phyloP scores from a whole-genome alignment of 2,797 vertebrate genomes.

The Chelmon rostratus region DNA sequence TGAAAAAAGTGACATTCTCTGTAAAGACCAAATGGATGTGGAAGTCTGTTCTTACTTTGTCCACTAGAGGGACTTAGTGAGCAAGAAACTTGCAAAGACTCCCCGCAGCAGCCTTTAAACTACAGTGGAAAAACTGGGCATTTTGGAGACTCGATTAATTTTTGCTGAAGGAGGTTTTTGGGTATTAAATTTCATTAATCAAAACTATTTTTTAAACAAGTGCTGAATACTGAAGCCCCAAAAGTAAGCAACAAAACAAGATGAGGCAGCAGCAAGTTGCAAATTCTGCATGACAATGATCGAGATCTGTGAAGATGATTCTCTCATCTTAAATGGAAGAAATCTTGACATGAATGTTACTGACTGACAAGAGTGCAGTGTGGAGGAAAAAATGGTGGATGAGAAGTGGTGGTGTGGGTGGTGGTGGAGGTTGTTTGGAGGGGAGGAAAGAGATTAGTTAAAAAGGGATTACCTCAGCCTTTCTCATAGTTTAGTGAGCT shows the following conservation, averaged over 20 bases:
- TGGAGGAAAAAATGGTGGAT: slow-evolving; percentile 33
- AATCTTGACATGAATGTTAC: slow-evolving; percentile 14
- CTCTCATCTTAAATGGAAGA: slow-evolving; percentile 7
- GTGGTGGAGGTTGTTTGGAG: slow-evolving; percentile 39
- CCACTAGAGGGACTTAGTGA: slow-evolving; percentile 85
- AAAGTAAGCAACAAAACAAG: slow-evolving; percentile 22
- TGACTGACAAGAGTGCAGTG: slow-evolving; percentile 9
- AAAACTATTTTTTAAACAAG: slow-evolving; percentile 32
- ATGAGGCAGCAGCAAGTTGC: slow-evolving; percentile 13
- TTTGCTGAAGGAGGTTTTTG: slow-evolving; percentile 37
- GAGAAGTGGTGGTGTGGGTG: slow-evolving; percentile 14
- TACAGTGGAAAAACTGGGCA: slow-evolving; percentile 39
- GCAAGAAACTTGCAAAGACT: slow-evolving; percentile 54
- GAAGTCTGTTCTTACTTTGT: slow-evolving; percentile 36
- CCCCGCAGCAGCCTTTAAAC: slow-evolving; percentile 32
- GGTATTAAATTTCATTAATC: slow-evolving; percentile 43
- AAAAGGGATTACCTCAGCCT: slow-evolving; percentile 74
- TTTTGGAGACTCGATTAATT: slow-evolving; percentile 31
- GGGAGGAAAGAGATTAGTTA: slow-evolving; percentile 45
- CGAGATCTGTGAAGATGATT: slow-evolving; percentile 24
- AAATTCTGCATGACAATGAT: slow-evolving; percentile 7
- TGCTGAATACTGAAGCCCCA: slow-evolving; percentile 8
- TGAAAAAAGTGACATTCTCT: slow-evolving; percentile 18
- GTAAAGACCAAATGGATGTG: neutral
- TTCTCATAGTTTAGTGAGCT: slow-evolving; percentile 52